phyloP scores from a whole-genome alignment of 1,140 invertebrate species.

The Atta texana region DNA sequence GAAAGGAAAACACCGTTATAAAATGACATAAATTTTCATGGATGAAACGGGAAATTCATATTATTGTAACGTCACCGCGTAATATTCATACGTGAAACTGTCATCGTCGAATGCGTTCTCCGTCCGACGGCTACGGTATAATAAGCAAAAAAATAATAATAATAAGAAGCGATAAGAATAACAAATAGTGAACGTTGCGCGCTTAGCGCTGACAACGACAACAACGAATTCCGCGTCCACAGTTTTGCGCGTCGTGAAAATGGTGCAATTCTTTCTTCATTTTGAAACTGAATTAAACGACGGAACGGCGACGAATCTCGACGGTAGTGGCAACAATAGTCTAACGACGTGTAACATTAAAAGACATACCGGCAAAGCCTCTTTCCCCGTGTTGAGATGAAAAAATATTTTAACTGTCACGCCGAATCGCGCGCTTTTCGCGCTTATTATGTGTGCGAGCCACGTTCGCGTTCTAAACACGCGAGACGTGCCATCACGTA shows the following conservation, averaged over 20 bases:
- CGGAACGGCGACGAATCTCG: constrained; percentile 13
- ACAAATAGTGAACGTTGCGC: neutral
- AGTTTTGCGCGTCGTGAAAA: constrained; percentile 19
- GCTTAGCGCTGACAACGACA: neutral
- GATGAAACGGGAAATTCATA: neutral
- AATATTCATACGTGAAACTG: constrained; percentile 23
- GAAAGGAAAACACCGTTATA: neutral
- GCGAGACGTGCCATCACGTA: constrained; percentile 75
- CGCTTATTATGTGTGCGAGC: constrained; percentile 67
- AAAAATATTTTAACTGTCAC: constrained; percentile 70
- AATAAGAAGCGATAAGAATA: constrained; percentile 14
- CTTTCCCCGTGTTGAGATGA: neutral
- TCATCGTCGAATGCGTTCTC: no score
- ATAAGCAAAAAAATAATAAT: neutral
- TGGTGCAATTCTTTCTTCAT: neutral
- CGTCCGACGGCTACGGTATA: neutral
- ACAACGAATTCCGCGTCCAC: constrained; percentile 32
- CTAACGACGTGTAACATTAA: constrained; percentile 65
- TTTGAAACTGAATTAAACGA: neutral
- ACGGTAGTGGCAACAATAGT: neutral
- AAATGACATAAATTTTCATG: neutral
- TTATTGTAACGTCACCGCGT: neutral
- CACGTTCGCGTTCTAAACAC: constrained; percentile 77
- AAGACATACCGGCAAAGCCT: constrained; percentile 10
- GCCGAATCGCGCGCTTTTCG: constrained; percentile 55